A percentile compares a stretch with the other conserved stretches of the same genome.
Conservation (phyloP, 2,888 invertebrate genomes). For the Cerceris rybyensis region DNA sequence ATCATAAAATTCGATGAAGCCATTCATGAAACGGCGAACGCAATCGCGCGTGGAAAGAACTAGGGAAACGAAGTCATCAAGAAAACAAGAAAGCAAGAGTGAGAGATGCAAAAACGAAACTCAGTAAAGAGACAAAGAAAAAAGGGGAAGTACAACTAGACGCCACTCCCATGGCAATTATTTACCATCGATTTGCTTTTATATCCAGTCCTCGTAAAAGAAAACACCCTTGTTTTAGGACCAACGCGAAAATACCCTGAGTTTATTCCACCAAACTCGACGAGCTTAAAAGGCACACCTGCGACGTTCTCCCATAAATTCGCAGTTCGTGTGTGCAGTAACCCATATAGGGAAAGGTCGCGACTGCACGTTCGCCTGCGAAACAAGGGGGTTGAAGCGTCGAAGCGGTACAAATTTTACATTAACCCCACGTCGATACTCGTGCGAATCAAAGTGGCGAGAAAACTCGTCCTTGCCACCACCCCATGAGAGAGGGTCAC, state of each 20-base stretch:
- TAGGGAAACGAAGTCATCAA: no score
- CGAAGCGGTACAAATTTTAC: background rate
- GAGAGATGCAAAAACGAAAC: no score
- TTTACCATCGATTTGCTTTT: conserved; percentile 50
- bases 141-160: background rate
- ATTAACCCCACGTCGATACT: background rate
- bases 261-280: conserved; percentile 14
- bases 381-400: conserved; percentile 2
- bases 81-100: no score
- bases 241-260: conserved; percentile 14
- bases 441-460: background rate
- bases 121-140: background rate
- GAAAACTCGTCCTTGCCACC: background rate
- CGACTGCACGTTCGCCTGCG: background rate
- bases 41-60: no score
- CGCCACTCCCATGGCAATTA: conserved; percentile 23
- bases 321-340: background rate
- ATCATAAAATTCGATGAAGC: no score
- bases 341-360: background rate
- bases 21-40: no score
- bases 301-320: conserved; percentile 27
- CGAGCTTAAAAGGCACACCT: conserved; percentile 36
- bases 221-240: conserved; percentile 14
- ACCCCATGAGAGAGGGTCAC: background rate
- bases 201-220: conserved; percentile 38